A percentile compares a stretch with the other conserved stretches of the same genome.
Evolutionary conservation across 2,113 vertebrate species (phyloP).

Genomic region (Pterophyllum scalare): DNA sequence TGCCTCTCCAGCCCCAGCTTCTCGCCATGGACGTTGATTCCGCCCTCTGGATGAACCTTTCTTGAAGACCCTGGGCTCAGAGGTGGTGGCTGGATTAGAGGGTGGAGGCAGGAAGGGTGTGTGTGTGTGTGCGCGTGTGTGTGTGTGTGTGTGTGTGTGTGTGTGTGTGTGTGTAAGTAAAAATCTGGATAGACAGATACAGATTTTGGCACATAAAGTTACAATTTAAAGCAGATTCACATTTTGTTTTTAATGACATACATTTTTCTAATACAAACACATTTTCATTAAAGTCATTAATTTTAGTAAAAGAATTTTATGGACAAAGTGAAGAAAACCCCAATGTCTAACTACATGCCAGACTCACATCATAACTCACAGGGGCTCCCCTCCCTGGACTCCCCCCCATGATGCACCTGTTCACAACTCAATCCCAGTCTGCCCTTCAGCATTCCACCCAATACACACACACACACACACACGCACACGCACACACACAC

Average conservation of each 20-base stretch:
- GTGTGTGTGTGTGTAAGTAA: background rate
- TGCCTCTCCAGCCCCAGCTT: conserved; percentile 3
- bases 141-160: background rate
- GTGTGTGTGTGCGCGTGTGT: conserved; percentile 25
- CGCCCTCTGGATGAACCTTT: conserved; percentile 83
- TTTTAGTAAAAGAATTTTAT: background rate
- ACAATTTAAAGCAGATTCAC: background rate
- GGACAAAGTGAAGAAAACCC: background rate
- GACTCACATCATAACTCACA: conserved; percentile 22
- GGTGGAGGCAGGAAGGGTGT: conserved; percentile 20
- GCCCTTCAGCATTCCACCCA: conserved; percentile 35
- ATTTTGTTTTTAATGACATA: background rate
- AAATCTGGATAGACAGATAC: background rate
- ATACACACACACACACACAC: conserved; percentile 8
- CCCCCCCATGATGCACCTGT: conserved; percentile 71
- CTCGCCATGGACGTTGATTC: conserved; percentile 76
- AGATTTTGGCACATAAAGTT: background rate
- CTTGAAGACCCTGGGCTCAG: conserved; percentile 67
- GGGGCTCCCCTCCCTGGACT: conserved; percentile 45
- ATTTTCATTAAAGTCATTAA: background rate
- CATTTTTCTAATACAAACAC: background rate
- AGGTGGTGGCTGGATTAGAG: conserved; percentile 77
- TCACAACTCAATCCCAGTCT: conserved; percentile 55
- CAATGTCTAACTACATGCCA: background rate
- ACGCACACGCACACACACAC: background rate